Evolutionary conservation across 2,113 vertebrate species (phyloP).

Genomic region (Gymnogyps californianus): DNA sequence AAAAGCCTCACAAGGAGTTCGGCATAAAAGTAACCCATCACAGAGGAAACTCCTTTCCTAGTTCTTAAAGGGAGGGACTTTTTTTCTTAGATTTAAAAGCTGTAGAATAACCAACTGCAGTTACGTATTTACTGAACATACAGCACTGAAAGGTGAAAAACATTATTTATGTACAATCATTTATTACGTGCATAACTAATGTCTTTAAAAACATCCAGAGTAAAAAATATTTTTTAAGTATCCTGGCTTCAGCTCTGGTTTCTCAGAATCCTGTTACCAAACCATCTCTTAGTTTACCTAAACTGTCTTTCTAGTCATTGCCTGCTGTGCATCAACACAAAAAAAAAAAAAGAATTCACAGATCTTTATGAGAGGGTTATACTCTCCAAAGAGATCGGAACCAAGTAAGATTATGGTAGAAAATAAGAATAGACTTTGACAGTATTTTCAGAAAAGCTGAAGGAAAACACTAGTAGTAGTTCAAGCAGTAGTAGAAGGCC

Average conservation of each 20-base stretch:
- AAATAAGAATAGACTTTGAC: background rate
- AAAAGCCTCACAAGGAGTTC: background rate
- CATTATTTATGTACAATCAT: background rate
- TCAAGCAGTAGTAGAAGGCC: background rate
- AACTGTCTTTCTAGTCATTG: background rate
- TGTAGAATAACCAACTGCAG: background rate
- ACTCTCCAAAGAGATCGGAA: background rate
- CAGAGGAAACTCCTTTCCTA: background rate
- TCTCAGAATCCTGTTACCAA: background rate
- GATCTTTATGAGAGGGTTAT: background rate
- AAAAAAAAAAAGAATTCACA: background rate
- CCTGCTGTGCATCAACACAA: background rate
- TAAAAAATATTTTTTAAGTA: background rate
- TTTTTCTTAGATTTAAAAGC: background rate
- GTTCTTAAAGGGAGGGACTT: background rate
- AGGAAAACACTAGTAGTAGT: background rate
- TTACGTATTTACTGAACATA: background rate
- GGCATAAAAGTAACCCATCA: background rate
- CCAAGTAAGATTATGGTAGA: background rate
- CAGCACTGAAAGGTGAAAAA: background rate
- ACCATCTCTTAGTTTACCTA: background rate
- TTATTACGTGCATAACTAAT: background rate
- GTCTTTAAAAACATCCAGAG: background rate
- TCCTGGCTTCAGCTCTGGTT: background rate
- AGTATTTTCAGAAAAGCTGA: background rate